Percentiles rank a stretch among this genome's conserved stretches.
Conservation (phyloP, 2,888 invertebrate species). For the Isoperla grammatica region DNA sequence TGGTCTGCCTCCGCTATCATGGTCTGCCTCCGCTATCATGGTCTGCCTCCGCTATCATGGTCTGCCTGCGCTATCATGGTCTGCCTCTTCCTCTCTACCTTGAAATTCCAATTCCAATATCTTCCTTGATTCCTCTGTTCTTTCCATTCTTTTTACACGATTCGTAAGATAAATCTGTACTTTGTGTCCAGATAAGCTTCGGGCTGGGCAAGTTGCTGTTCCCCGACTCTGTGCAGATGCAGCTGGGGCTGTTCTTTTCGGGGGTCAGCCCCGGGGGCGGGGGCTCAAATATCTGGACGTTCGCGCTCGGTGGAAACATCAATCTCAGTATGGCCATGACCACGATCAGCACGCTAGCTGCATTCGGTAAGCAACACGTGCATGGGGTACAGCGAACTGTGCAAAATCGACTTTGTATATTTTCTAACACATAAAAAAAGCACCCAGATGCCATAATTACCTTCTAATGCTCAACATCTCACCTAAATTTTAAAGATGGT, state of each 20-base stretch:
- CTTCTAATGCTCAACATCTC: too few relatives aligned
- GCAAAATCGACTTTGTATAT: too few relatives aligned
- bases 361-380: constrained; percentile 59
- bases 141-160: neutral
- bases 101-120: neutral
- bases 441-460: too few relatives aligned
- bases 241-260: constrained; percentile 82
- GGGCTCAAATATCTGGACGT: constrained; percentile 94
- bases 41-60: too few relatives aligned
- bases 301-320: constrained; percentile 85
- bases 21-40: too few relatives aligned
- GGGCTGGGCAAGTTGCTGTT: constrained; percentile 65
- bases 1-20: too few relatives aligned
- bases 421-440: too few relatives aligned
- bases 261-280: constrained; percentile 92
- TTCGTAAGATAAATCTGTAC: neutral
- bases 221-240: constrained; percentile 61
- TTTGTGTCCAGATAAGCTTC: constrained; percentile 59
- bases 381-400: too few relatives aligned
- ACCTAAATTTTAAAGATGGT: too few relatives aligned
- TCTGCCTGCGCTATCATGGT: too few relatives aligned
- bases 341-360: constrained; percentile 77
- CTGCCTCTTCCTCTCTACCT: too few relatives aligned
- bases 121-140: too few relatives aligned
- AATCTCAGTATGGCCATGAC: constrained; percentile 95